Percentiles rank a stretch among this genome's conserved stretches.
These are phyloP conservation scores for Conus betulinus DNA, from an alignment of 1,140 invertebrate genomes.

Conservation along the genomic window DNA sequence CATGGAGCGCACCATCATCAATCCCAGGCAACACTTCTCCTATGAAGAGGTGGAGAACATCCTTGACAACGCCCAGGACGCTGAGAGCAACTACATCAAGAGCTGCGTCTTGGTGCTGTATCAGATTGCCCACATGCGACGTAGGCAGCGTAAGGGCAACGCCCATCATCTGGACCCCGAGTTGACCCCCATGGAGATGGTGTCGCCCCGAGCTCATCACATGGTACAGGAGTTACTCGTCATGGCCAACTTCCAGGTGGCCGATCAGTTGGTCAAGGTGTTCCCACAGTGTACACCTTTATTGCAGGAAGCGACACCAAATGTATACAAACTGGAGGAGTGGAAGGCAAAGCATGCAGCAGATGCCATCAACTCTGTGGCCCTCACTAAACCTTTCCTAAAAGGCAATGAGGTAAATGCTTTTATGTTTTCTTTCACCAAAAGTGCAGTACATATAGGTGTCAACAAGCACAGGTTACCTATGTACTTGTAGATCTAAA, in stretches of 20 bases:
- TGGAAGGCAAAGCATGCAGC: conserved; percentile 62
- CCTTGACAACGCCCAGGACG: conserved; percentile 52
- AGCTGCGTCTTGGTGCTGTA: conserved; percentile 64
- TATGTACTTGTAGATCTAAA: too few species aligned
- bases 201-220: conserved; percentile 49
- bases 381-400: conserved; percentile 63
- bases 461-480: too few species aligned
- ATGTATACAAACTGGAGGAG: conserved; percentile 44
- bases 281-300: conserved; percentile 61
- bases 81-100: conserved; percentile 59
- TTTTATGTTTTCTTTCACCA: background rate
- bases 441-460: background rate
- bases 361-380: conserved; percentile 66
- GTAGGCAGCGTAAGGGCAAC: conserved; percentile 63
- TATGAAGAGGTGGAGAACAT: conserved; percentile 59
- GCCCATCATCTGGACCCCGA: conserved; percentile 53
- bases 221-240: conserved; percentile 64
- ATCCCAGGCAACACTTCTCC: conserved; percentile 61
- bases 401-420: conserved; percentile 43
- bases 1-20: conserved; percentile 52
- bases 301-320: conserved; percentile 56
- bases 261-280: conserved; percentile 52
- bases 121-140: conserved; percentile 58
- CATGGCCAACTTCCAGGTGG: conserved; percentile 65
- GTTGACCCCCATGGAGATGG: conserved; percentile 41